Evolutionary conservation across 2,797 vertebrate genomes (phyloP).

Genomic region (Arrhamphus sclerolepis): DNA sequence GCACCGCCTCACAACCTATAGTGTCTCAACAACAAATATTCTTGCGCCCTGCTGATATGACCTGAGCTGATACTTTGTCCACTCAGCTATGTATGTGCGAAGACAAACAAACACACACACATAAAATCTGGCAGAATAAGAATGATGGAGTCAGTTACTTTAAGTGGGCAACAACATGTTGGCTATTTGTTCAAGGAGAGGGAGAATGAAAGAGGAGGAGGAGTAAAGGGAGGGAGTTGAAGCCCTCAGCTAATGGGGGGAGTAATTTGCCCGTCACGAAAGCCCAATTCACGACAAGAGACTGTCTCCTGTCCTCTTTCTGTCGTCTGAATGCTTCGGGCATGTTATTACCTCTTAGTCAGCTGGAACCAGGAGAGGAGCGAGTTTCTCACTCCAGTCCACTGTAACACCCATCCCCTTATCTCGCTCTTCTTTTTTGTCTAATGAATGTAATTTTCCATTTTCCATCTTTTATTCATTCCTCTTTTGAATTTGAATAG

Average conservation of each 20-base stretch:
- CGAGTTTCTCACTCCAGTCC: constrained; percentile 27
- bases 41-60: constrained; percentile 9
- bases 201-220: constrained; percentile 35
- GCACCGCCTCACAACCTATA: constrained; percentile 10
- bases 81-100: constrained; percentile 23
- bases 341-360: constrained; percentile 51
- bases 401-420: not conserved
- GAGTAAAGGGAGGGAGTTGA: constrained; percentile 39
- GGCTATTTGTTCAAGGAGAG: constrained; percentile 38
- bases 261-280: constrained; percentile 69
- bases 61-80: constrained; percentile 22
- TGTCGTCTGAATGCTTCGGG: constrained; percentile 52
- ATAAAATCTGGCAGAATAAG: not conserved
- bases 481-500: not conserved
- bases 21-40: not conserved
- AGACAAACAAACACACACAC: not conserved
- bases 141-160: constrained; percentile 35
- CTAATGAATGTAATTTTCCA: not conserved
- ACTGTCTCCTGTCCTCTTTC: constrained; percentile 64
- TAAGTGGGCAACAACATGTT: constrained; percentile 38
- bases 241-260: constrained; percentile 61
- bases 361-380: constrained; percentile 55
- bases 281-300: constrained; percentile 70
- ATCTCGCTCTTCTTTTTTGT: constrained; percentile 8
- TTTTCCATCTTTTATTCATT: not conserved